phyloP scores from a whole-genome alignment of 2,888 invertebrate species.

The Fabriciana adippe region DNA sequence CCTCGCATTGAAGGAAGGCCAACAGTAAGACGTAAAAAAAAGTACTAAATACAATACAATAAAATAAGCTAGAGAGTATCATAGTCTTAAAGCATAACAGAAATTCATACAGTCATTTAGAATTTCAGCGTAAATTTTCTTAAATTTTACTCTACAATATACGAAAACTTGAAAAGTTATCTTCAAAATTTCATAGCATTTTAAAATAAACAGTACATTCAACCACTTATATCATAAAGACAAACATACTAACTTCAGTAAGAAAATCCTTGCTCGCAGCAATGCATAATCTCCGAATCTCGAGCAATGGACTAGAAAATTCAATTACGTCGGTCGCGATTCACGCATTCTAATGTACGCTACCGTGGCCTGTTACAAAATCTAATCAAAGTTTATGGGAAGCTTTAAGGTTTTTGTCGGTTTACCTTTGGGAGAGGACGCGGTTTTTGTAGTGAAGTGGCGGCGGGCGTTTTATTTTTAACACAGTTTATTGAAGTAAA shows the following conservation, averaged over 20 bases:
- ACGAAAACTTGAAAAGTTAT: not conserved
- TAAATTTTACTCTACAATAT: not conserved
- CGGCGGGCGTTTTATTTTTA: conserved; percentile 7
- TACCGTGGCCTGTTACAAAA: conserved; percentile 63
- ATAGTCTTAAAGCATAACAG: too few species aligned
- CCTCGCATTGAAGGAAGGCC: too few species aligned
- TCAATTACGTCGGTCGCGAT: conserved; percentile 74
- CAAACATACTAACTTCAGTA: conserved; percentile 39
- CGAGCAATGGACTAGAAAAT: conserved; percentile 77
- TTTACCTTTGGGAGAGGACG: conserved; percentile 53
- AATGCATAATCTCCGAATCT: conserved; percentile 62
- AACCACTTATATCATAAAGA: conserved; percentile 11
- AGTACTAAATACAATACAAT: too few species aligned
- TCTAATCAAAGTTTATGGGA: conserved; percentile 81
- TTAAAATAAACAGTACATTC: not conserved
- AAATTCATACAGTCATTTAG: not conserved
- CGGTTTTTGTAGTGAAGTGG: conserved; percentile 5
- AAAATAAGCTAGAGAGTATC: too few species aligned
- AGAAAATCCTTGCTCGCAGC: conserved; percentile 44
- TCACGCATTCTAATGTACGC: conserved; percentile 77
- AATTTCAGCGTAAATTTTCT: not conserved
- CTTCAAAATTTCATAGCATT: conserved; percentile 2
- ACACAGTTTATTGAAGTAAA: too few species aligned
- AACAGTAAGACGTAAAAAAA: too few species aligned
- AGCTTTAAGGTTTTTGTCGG: conserved; percentile 71